Conservation (phyloP, 2,797 vertebrate genomes). For the Todus mexicanus region DNA sequence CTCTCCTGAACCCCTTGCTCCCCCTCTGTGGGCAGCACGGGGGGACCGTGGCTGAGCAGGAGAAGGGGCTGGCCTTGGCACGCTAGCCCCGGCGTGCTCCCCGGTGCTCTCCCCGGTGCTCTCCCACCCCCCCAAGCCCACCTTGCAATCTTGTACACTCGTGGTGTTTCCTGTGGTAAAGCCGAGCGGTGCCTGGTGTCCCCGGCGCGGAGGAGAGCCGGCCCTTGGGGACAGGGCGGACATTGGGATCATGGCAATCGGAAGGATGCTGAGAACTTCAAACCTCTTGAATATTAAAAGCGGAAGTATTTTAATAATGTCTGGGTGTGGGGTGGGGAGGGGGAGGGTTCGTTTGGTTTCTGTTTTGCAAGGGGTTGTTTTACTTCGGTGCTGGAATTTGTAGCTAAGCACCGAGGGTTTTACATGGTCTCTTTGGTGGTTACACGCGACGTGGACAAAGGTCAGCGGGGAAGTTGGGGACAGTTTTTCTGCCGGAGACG, state of each 20-base stretch:
- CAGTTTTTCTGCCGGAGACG: background rate
- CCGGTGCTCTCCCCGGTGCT: background rate
- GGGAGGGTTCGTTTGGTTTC: conserved; percentile 22
- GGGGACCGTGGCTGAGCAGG: background rate
- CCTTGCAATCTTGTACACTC: conserved; percentile 4
- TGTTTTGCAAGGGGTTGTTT: conserved; percentile 25
- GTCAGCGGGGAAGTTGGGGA: background rate
- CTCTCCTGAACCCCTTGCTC: background rate
- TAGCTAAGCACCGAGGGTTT: conserved; percentile 68
- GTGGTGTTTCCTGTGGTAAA: conserved; percentile 77
- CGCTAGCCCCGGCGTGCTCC: no score
- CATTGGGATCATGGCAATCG: background rate
- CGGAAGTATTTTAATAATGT: conserved; percentile 77
- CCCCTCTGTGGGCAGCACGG: background rate
- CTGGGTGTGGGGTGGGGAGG: background rate
- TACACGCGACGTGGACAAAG: background rate
- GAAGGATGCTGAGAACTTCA: conserved; percentile 54
- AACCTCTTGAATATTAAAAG: conserved; percentile 74
- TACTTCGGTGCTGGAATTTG: conserved; percentile 72
- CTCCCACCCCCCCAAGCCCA: background rate
- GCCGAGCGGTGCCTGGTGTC: background rate
- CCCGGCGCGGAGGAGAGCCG: background rate
- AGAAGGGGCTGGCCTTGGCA: background rate
- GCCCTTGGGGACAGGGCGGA: background rate
- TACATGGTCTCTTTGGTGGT: conserved; percentile 27